Base-by-base conservation (phyloP, 53 echinoderm and acorn worm species). In the Hippasteria phrygiana region DNA sequence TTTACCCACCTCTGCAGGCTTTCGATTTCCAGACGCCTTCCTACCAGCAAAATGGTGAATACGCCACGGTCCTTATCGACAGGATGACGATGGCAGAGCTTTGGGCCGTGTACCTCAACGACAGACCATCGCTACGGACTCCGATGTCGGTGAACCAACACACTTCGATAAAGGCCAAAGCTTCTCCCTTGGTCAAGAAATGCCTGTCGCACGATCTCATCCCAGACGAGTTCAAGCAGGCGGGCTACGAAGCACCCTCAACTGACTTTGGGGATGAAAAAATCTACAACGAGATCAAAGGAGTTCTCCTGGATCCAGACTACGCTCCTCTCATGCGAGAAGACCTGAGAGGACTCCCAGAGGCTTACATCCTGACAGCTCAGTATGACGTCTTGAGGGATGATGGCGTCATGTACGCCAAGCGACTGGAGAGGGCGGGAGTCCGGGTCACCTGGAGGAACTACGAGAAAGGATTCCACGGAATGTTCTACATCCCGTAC, bases 381-480 rank as follows among this genome's bases (percentile, higher is more conserved):
- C 91, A 91, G 46, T 93, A 88, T 87, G 98, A 97, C 62, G 87
- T 88, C 8, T 62, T 94, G 27, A 87, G 94, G 27, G 98, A 97
- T 80, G 98, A 97, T 41, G 98, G 98, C 39, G 70, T 94, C 33
- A 88, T 97, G 48, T 97, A 97, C 79, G 95, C 88, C 22, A 89
- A 95, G 72, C 55, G 95, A 37, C 87, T 97, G 28, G 53, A 90
- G 50, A 42, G 83, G 82, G 98, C 98, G 18, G 98, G 93, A 29
- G 98, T 95, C 18, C 63, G 87, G 59, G 91, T 89, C 18, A 91
- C 87, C 7, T 67, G 78, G 41, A 67, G 77, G 12, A 71, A 95
- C 59, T 95, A 87, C 48, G 32, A 62, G 71, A 87, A 42, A 0
- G 91, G 88, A 4, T 91, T 69, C 39, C 93, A 93, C 14, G 93